Evolutionary conservation across 2,113 vertebrate genomes (phyloP).

Genomic region (Phylloscopus whistleri): DNA sequence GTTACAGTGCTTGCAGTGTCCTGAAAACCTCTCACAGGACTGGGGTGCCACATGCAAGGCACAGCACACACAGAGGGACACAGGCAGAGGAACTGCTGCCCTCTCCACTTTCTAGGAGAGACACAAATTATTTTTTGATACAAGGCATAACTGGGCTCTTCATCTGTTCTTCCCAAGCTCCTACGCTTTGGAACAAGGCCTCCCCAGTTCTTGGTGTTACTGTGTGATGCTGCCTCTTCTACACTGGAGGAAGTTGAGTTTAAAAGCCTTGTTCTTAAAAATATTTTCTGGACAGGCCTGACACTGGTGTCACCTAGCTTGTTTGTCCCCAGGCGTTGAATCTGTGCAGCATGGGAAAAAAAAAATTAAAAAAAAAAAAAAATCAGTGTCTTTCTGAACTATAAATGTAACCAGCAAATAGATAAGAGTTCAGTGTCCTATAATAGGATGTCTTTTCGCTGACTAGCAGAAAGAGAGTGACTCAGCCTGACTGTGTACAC

Average conservation of each 20-base stretch:
- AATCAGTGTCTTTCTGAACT: neutral
- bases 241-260: neutral
- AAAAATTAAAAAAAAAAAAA: constrained; percentile 2
- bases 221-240: neutral
- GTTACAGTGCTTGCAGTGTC: neutral
- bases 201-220: neutral
- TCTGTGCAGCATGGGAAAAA: neutral
- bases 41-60: neutral
- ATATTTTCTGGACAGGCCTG: constrained; percentile 34
- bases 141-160: neutral
- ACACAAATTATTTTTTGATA: neutral
- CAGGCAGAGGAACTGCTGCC: neutral
- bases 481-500: constrained; percentile 39
- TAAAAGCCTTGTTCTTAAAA: neutral
- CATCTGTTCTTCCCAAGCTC: neutral
- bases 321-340: neutral
- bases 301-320: constrained; percentile 55
- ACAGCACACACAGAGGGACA: accelerated
- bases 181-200: neutral
- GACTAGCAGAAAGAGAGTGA: constrained; percentile 57
- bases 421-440: constrained; percentile 36
- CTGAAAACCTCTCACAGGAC: accelerated
- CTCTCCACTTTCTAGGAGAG: neutral
- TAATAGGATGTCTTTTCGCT: constrained; percentile 42
- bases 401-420: constrained; percentile 40